Evolutionary conservation across 2,888 invertebrate genomes (phyloP).

Genomic region (Caenorhabditis japonica): DNA sequence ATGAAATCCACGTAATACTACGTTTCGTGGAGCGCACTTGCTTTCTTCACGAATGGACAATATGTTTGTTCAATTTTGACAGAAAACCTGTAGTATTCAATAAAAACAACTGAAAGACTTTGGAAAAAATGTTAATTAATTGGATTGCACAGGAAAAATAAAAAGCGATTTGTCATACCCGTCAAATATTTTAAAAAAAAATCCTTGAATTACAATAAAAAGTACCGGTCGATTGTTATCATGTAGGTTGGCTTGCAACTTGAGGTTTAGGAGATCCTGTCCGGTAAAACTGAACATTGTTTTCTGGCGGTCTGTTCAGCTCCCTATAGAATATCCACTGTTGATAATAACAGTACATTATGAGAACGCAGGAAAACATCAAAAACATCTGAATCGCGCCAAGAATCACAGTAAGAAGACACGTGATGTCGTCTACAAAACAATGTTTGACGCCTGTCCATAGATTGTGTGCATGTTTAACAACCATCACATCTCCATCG

Average conservation of each 20-base stretch:
- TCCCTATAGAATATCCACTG: slow-evolving; percentile 44
- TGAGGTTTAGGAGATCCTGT: slow-evolving; percentile 15
- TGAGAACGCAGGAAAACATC: slow-evolving; percentile 56
- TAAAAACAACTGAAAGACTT: slow-evolving; percentile 12
- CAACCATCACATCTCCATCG: slow-evolving; percentile 37
- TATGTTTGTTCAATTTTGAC: too few species aligned
- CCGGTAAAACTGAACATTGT: slow-evolving; percentile 34
- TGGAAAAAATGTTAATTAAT: neutral
- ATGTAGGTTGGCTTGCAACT: slow-evolving; percentile 4
- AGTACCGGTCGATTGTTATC: slow-evolving; percentile 4
- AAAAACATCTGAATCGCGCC: slow-evolving; percentile 63
- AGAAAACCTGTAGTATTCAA: too few species aligned
- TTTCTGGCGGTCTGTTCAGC: slow-evolving; percentile 20
- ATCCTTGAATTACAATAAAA: too few species aligned
- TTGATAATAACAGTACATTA: slow-evolving; percentile 60
- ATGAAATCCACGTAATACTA: too few species aligned
- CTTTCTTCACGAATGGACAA: too few species aligned
- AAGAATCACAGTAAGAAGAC: slow-evolving; percentile 65
- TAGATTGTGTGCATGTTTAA: slow-evolving; percentile 23
- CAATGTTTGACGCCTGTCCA: slow-evolving; percentile 48
- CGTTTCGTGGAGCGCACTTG: too few species aligned
- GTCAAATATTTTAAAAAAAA: neutral
- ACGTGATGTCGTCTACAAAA: slow-evolving; percentile 63
- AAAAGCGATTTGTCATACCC: slow-evolving; percentile 15
- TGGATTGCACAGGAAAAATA: slow-evolving; percentile 22